phyloP scores from a whole-genome alignment of 2,797 vertebrate species.

The Lepidocolaptes lacrymiger region DNA sequence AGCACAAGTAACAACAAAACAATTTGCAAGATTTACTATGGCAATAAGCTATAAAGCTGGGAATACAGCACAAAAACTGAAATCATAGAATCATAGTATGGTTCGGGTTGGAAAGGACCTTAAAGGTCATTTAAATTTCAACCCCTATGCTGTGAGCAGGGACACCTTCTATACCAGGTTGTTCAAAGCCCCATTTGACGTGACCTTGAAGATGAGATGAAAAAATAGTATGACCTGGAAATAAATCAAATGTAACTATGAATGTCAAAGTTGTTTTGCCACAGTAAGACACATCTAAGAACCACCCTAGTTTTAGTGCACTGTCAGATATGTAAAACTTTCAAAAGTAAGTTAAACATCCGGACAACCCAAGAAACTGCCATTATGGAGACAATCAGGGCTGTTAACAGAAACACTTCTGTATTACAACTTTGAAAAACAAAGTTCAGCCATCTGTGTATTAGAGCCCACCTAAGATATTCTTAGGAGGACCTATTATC shows the following conservation, averaged over 20 bases:
- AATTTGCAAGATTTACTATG: neutral
- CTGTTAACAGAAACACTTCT: neutral
- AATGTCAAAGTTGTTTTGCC: neutral
- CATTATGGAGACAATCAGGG: neutral
- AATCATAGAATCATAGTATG: neutral
- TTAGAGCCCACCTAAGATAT: neutral
- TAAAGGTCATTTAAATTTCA: neutral
- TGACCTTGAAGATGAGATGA: neutral
- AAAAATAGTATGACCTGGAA: neutral
- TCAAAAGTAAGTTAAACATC: neutral
- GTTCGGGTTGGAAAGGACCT: neutral
- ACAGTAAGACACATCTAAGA: neutral
- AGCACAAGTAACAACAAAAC: neutral
- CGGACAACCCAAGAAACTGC: neutral
- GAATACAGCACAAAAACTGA: neutral
- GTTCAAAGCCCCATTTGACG: neutral
- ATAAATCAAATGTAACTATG: neutral
- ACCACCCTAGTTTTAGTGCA: neutral
- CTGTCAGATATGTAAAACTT: neutral
- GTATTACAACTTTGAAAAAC: neutral
- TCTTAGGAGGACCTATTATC: neutral
- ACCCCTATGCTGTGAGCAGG: neutral
- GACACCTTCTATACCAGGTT: neutral
- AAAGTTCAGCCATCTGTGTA: neutral
- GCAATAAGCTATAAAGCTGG: slow-evolving; percentile 3